phyloP scores from a whole-genome alignment of 2,888 invertebrate species.

The Philereme vetulata region DNA sequence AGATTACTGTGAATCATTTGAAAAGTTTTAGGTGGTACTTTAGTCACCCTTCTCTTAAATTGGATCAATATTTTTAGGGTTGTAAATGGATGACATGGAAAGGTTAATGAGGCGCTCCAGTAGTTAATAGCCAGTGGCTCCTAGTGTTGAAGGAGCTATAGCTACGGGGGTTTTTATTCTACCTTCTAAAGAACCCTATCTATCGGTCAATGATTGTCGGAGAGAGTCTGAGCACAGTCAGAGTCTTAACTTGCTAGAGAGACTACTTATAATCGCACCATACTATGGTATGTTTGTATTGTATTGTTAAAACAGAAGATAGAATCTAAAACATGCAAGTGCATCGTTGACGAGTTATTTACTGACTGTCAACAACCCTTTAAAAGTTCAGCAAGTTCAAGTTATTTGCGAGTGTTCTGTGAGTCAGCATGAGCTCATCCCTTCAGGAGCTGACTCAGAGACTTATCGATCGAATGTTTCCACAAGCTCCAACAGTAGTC shows the following conservation, averaged over 20 bases:
- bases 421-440: slow-evolving; percentile 26
- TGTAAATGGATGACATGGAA: slow-evolving; percentile 21
- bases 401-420: slow-evolving; percentile 20
- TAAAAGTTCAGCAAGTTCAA: slow-evolving; percentile 25
- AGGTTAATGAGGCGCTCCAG: slow-evolving; percentile 28
- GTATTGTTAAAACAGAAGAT: not conserved
- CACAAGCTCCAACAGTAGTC: slow-evolving; percentile 6
- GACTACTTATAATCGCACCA: too few relatives aligned
- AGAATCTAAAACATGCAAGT: not conserved
- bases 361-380: slow-evolving; percentile 4
- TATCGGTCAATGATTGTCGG: too few relatives aligned
- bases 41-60: slow-evolving; percentile 27
- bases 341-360: not conserved
- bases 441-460: slow-evolving; percentile 22
- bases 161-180: too few relatives aligned
- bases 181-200: too few relatives aligned
- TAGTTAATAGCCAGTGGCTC: not conserved
- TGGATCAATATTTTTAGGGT: slow-evolving; percentile 34
- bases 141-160: too few relatives aligned
- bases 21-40: slow-evolving; percentile 3
- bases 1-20: slow-evolving; percentile 1
- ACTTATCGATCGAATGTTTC: slow-evolving; percentile 24
- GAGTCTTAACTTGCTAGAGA: too few relatives aligned
- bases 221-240: too few relatives aligned
- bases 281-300: too few relatives aligned